phyloP scores from a whole-genome alignment of 2,113 vertebrate genomes.

The Neogale vison region DNA sequence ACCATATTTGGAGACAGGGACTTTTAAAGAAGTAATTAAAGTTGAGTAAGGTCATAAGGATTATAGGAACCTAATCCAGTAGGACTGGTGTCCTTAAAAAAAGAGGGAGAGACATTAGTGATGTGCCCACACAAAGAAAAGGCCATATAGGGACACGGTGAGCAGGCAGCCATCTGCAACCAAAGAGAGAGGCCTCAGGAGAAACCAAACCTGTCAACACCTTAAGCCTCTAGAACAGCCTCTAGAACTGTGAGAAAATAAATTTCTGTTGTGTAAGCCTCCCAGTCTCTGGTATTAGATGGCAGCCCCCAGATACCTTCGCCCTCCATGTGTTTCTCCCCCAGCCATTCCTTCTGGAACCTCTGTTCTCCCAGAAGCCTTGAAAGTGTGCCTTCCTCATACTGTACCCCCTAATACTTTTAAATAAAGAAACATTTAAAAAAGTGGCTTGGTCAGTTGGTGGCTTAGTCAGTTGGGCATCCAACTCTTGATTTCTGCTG shows the following conservation, averaged over 20 bases:
- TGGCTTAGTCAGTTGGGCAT: background rate
- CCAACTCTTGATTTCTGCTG: background rate
- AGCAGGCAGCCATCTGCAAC: background rate
- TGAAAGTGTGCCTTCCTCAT: background rate
- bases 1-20: background rate
- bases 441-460: background rate
- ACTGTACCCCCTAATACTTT: background rate
- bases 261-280: background rate
- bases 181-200: background rate
- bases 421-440: background rate
- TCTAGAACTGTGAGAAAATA: background rate
- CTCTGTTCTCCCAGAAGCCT: background rate
- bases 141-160: background rate
- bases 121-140: background rate
- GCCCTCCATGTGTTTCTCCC: background rate
- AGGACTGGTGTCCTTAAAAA: background rate
- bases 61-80: background rate
- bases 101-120: background rate
- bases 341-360: background rate
- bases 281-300: background rate
- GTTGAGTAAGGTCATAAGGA: background rate
- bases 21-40: constrained; percentile 1
- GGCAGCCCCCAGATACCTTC: background rate
- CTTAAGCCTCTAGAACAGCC: background rate
- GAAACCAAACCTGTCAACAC: background rate